A percentile compares a stretch with the other conserved stretches of the same genome.
These are phyloP conservation scores for Vombatus ursinus DNA, from an alignment of 2,113 vertebrate genomes.

Conservation along the genomic window DNA sequence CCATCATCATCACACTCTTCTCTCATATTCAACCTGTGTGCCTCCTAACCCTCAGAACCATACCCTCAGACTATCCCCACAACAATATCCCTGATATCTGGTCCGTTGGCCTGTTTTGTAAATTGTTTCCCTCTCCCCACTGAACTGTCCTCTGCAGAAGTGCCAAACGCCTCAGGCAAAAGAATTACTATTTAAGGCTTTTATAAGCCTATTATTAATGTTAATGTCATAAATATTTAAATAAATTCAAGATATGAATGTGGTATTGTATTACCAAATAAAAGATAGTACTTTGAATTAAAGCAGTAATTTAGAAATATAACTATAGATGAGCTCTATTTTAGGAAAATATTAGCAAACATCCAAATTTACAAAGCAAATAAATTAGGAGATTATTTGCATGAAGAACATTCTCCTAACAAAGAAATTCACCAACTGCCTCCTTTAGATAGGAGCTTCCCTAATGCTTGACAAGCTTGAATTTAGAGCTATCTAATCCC, in stretches of 20 bases:
- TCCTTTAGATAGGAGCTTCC: slow-evolving; percentile 11
- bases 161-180: neutral
- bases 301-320: neutral
- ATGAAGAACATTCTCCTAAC: neutral
- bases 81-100: neutral
- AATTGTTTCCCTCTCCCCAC: neutral
- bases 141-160: neutral
- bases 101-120: neutral
- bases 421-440: slow-evolving; percentile 13
- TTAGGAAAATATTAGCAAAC: slow-evolving; percentile 39
- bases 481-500: neutral
- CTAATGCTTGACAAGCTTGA: neutral
- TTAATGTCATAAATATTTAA: slow-evolving; percentile 10
- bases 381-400: slow-evolving; percentile 12
- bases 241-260: neutral
- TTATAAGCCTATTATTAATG: neutral
- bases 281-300: neutral
- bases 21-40: neutral
- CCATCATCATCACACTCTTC: neutral
- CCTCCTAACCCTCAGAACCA: neutral
- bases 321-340: neutral
- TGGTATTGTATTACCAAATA: neutral
- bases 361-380: slow-evolving; percentile 5
- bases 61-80: neutral
- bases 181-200: neutral